Evolutionary conservation across 2,888 invertebrate genomes (phyloP).

Genomic region (Mythimna pallens): DNA sequence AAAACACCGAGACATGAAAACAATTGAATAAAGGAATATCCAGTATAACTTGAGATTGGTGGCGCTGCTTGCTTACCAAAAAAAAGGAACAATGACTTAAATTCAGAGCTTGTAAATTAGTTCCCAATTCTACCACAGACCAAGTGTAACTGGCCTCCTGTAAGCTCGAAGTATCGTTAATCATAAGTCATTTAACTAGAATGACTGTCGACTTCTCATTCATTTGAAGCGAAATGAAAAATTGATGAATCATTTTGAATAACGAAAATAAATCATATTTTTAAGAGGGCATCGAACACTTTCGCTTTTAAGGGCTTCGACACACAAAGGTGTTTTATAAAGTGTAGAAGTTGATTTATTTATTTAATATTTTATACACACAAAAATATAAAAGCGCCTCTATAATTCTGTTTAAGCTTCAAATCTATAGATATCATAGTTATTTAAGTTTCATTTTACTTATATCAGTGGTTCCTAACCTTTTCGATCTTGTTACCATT

Average conservation of each 20-base stretch:
- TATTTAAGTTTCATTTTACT: too few species aligned
- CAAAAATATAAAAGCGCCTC: too few species aligned
- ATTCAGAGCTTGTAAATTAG: neutral
- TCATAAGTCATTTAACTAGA: slow-evolving; percentile 65
- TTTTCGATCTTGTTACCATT: too few species aligned
- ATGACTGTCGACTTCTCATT: slow-evolving; percentile 65
- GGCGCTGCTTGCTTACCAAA: neutral
- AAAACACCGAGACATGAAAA: slow-evolving; percentile 29
- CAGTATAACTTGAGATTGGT: neutral
- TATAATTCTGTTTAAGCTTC: too few species aligned
- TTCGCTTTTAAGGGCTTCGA: slow-evolving; percentile 8
- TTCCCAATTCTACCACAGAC: neutral
- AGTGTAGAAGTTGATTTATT: too few species aligned
- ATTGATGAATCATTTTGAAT: slow-evolving; percentile 59
- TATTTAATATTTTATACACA: too few species aligned
- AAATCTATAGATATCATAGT: too few species aligned
- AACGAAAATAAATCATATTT: slow-evolving; percentile 60
- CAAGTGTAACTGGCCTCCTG: slow-evolving; percentile 4
- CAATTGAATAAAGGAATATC: neutral
- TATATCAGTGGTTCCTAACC: too few species aligned
- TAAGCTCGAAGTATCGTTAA: slow-evolving; percentile 56
- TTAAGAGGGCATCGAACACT: slow-evolving; percentile 27
- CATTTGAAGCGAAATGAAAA: slow-evolving; percentile 60
- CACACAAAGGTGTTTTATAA: neutral
- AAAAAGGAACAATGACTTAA: neutral